Evolutionary conservation across 2,888 invertebrate species (phyloP).

Genomic region (Latrodectus hesperus): DNA sequence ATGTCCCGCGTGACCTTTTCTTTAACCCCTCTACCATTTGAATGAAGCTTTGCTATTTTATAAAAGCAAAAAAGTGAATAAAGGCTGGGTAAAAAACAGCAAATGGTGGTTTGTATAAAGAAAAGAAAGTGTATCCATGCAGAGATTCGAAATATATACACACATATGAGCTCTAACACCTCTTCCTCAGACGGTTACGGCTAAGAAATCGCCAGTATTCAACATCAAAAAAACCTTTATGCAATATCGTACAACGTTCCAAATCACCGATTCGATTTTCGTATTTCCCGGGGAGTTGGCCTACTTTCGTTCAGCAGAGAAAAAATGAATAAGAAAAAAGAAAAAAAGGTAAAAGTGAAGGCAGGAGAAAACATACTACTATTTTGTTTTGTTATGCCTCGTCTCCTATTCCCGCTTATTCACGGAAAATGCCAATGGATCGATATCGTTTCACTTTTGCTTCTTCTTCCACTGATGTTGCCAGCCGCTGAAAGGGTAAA

Average conservation of each 20-base stretch:
- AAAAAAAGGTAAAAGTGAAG: neutral
- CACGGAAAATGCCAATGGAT: slow-evolving; percentile 62
- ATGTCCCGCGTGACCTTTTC: too few species aligned
- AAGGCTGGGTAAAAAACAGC: too few species aligned
- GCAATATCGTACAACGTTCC: slow-evolving; percentile 36
- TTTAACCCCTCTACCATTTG: too few species aligned
- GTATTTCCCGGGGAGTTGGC: slow-evolving; percentile 59
- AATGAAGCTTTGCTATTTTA: too few species aligned
- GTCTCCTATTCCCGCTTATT: slow-evolving; percentile 52
- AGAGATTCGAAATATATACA: too few species aligned
- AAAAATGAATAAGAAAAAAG: neutral
- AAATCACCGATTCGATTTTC: slow-evolving; percentile 58
- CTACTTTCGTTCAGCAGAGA: slow-evolving; percentile 30
- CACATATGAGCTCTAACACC: too few species aligned
- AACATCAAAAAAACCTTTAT: slow-evolving; percentile 11
- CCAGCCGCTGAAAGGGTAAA: slow-evolving; percentile 37
- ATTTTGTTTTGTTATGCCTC: slow-evolving; percentile 32
- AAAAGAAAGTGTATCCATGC: too few species aligned
- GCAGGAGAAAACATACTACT: slow-evolving; percentile 19
- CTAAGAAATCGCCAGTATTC: slow-evolving; percentile 16
- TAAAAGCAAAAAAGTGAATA: too few species aligned
- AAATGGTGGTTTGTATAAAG: too few species aligned
- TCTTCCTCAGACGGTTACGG: too few species aligned
- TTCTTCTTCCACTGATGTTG: slow-evolving; percentile 38
- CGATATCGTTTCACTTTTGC: slow-evolving; percentile 60